Percentiles rank a stretch among this genome's conserved stretches.
Conservation (phyloP, 2,113 vertebrate genomes). For the Geococcyx californianus region DNA sequence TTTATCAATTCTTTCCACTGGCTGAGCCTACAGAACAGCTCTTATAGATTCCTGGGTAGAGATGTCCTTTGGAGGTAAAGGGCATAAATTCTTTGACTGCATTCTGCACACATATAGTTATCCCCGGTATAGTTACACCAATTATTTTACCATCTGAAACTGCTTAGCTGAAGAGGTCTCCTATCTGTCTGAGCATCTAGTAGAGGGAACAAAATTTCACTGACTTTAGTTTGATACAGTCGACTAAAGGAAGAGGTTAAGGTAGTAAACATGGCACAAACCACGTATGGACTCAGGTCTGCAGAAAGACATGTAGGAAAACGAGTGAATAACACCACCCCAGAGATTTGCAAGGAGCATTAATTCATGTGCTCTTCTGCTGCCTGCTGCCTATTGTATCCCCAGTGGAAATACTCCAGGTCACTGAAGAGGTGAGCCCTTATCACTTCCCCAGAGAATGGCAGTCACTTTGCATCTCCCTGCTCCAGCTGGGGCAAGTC, state of each 20-base stretch:
- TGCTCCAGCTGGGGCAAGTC: slow-evolving; percentile 41
- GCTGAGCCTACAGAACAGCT: slow-evolving; percentile 32
- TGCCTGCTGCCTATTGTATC: not conserved
- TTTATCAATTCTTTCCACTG: slow-evolving; percentile 52
- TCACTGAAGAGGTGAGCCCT: slow-evolving; percentile 39
- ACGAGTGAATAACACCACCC: not conserved
- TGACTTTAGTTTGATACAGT: not conserved
- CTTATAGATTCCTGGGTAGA: not conserved
- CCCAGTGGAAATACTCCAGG: slow-evolving; percentile 26
- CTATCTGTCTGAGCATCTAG: not conserved
- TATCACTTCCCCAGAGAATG: not conserved
- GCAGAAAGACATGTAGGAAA: slow-evolving; percentile 9
- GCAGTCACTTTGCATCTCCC: slow-evolving; percentile 35
- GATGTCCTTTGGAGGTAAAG: slow-evolving; percentile 21
- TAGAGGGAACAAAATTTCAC: not conserved
- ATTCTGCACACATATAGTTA: slow-evolving; percentile 1
- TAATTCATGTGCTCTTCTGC: slow-evolving; percentile 26
- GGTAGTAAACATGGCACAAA: not conserved
- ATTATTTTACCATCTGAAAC: slow-evolving; percentile 45
- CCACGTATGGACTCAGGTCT: not conserved
- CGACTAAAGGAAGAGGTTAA: not conserved
- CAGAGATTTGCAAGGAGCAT: slow-evolving; percentile 15
- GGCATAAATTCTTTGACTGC: not conserved
- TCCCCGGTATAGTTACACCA: not conserved
- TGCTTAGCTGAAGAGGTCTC: slow-evolving; percentile 9